Conservation (phyloP, 1,140 invertebrate species). For the Zaprionus africanus region DNA sequence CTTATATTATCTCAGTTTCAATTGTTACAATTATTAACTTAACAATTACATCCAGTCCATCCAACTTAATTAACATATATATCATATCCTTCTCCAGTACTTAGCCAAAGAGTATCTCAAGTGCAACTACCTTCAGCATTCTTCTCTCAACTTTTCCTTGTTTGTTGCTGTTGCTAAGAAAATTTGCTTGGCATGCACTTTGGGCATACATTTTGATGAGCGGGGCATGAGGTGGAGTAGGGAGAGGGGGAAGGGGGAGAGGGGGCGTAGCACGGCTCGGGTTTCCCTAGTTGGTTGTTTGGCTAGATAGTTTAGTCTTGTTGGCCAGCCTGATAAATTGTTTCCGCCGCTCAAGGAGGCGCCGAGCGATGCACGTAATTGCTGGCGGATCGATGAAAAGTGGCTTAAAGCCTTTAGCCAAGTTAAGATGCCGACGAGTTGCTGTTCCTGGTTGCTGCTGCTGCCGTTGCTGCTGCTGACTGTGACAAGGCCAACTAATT, state of each 20-base stretch:
- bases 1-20: no score
- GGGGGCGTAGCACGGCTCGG: background rate
- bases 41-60: no score
- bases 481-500: slow-evolving; percentile 80
- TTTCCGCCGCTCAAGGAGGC: slow-evolving; percentile 63
- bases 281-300: slow-evolving; percentile 23
- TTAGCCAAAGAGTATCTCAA: background rate
- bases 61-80: no score
- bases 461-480: slow-evolving; percentile 39
- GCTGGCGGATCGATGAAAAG: slow-evolving; percentile 79
- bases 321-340: slow-evolving; percentile 80
- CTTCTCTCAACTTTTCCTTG: slow-evolving; percentile 33
- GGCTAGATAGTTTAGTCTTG: slow-evolving; percentile 51
- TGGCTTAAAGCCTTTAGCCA: slow-evolving; percentile 70
- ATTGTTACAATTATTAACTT: no score
- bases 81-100: no score
- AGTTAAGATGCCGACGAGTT: slow-evolving; percentile 30
- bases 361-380: slow-evolving; percentile 77
- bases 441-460: slow-evolving; percentile 30
- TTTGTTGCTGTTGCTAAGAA: slow-evolving; percentile 71
- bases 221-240: background rate
- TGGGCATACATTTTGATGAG: slow-evolving; percentile 57
- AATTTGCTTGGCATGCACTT: slow-evolving; percentile 79
- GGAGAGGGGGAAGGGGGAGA: background rate
- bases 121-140: background rate